phyloP scores from a whole-genome alignment of 2,113 vertebrate genomes.

The Gobius niger region DNA sequence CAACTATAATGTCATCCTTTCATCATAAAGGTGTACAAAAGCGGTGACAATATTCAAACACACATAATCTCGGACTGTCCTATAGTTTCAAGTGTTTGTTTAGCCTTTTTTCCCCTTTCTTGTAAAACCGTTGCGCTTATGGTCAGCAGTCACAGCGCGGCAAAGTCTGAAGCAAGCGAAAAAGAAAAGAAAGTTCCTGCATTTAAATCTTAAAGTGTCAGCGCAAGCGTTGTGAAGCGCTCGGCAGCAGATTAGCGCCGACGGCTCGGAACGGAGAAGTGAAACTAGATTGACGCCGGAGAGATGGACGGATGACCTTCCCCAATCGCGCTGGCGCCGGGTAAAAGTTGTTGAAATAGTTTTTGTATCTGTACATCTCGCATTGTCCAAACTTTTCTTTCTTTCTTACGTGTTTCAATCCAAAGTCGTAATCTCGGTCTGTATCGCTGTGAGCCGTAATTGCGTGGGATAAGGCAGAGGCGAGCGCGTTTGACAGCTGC shows the following conservation, averaged over 20 bases:
- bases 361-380: slow-evolving; percentile 29
- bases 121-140: too few species aligned
- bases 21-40: too few species aligned
- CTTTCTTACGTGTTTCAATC: background rate
- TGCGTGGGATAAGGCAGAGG: slow-evolving; percentile 56
- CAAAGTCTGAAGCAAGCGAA: too few species aligned
- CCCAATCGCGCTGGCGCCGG: slow-evolving; percentile 30
- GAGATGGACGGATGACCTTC: slow-evolving; percentile 53
- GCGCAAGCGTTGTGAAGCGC: slow-evolving; percentile 18
- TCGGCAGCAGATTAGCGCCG: slow-evolving; percentile 37
- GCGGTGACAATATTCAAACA: too few species aligned
- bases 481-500: slow-evolving; percentile 36
- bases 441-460: slow-evolving; percentile 66
- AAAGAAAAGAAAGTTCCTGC: too few species aligned
- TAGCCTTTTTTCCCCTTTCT: too few species aligned
- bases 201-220: slow-evolving; percentile 40
- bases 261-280: slow-evolving; percentile 46
- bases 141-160: too few species aligned
- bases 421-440: slow-evolving; percentile 56
- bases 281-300: slow-evolving; percentile 50
- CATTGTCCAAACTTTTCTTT: slow-evolving; percentile 21
- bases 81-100: too few species aligned
- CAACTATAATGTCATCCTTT: too few species aligned
- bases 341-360: slow-evolving; percentile 45
- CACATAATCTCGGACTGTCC: too few species aligned